Conservation (phyloP, 37 sponge, comb jelly and placozoan genomes). For the Diacarnus erythraeanus region DNA sequence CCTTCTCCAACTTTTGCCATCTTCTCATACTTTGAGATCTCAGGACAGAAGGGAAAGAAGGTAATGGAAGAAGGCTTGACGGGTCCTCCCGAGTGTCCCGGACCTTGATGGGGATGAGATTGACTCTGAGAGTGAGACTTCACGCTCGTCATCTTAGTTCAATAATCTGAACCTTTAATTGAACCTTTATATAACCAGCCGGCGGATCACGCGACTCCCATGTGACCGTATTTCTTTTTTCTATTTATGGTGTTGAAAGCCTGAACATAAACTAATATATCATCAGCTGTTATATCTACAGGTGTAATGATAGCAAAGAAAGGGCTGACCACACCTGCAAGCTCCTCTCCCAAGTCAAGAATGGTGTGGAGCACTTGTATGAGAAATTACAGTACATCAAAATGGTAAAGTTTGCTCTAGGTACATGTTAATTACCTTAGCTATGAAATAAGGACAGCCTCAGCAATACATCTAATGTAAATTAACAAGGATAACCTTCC, state of each 20-base stretch:
- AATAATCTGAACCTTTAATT: slow-evolving; percentile 11
- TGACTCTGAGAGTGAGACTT: not conserved
- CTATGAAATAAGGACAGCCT: no score
- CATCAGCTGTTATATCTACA: not conserved
- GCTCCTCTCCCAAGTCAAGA: slow-evolving; percentile 81
- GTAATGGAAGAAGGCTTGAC: slow-evolving; percentile 6
- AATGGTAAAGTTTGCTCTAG: no score
- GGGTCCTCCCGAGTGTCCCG: slow-evolving; percentile 15
- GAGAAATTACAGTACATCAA: slow-evolving; percentile 94
- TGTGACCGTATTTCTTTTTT: not conserved
- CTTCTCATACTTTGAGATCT: slow-evolving; percentile 92
- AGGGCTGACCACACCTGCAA: slow-evolving; percentile 62
- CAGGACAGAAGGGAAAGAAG: slow-evolving; percentile 84
- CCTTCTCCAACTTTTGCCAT: slow-evolving; percentile 95
- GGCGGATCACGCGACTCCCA: not conserved
- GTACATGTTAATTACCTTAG: no score
- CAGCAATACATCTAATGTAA: no score
- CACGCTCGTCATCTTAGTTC: no score
- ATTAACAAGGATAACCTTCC: no score
- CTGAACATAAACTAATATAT: no score
- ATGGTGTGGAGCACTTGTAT: slow-evolving; percentile 90
- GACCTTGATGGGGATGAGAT: not conserved
- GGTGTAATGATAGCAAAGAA: slow-evolving; percentile 49
- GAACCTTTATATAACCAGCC: slow-evolving; percentile 12
- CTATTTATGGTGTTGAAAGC: not conserved